phyloP scores from a whole-genome alignment of 2,888 invertebrate species.

The Dorcus parallelipipedus region DNA sequence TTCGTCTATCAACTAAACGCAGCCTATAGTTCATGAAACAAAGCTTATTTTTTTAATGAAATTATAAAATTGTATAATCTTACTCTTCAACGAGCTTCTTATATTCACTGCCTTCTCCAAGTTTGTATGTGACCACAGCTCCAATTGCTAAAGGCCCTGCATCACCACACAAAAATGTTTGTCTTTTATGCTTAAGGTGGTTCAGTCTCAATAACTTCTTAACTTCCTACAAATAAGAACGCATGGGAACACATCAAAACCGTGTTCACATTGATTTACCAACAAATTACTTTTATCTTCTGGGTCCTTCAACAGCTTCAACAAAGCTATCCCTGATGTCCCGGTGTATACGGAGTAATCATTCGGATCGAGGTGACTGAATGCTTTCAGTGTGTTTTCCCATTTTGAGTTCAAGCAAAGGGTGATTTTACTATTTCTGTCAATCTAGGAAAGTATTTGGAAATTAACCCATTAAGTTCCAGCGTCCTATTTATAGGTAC shows the following conservation, averaged over 20 bases:
- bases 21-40: too few species aligned
- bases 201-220: slow-evolving; percentile 48
- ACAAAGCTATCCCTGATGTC: slow-evolving; percentile 65
- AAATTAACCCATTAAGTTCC: too few species aligned
- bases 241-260: not conserved
- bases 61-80: slow-evolving; percentile 8
- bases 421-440: slow-evolving; percentile 48
- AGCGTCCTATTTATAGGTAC: too few species aligned
- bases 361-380: slow-evolving; percentile 47
- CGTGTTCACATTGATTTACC: slow-evolving; percentile 24
- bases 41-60: too few species aligned
- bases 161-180: slow-evolving; percentile 68
- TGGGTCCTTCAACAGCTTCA: slow-evolving; percentile 54
- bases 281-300: slow-evolving; percentile 34
- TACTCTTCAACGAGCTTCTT: slow-evolving; percentile 55
- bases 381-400: slow-evolving; percentile 47
- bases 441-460: slow-evolving; percentile 45
- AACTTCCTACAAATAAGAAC: slow-evolving; percentile 43
- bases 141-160: slow-evolving; percentile 64
- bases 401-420: slow-evolving; percentile 46
- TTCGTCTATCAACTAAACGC: too few species aligned
- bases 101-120: slow-evolving; percentile 55
- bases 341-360: slow-evolving; percentile 77
- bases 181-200: slow-evolving; percentile 49
- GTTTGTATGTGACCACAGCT: slow-evolving; percentile 57